Percentiles rank a stretch among this genome's conserved stretches.
Conservation (phyloP, 2,113 vertebrate genomes). For the Cepphus grylle region DNA sequence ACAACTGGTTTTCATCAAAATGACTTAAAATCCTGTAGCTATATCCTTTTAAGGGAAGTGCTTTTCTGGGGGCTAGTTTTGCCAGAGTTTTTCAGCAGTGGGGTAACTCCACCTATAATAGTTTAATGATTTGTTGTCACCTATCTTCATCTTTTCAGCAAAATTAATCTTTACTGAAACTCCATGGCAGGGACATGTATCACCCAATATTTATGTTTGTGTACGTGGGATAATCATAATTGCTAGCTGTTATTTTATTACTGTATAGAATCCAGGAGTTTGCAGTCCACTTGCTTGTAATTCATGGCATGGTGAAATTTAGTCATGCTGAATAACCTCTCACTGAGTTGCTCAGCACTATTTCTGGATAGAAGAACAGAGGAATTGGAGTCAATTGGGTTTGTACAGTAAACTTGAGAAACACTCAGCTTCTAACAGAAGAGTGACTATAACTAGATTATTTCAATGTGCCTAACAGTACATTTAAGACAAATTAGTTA, state of each 20-base stretch:
- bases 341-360: neutral
- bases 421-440: neutral
- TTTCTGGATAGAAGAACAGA: neutral
- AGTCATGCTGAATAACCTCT: neutral
- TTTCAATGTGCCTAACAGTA: neutral
- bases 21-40: neutral
- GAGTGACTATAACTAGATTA: neutral
- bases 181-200: neutral
- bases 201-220: neutral
- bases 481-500: constrained; percentile 10
- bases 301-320: neutral
- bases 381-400: neutral
- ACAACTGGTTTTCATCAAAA: constrained; percentile 8
- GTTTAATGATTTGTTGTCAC: neutral
- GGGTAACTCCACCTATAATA: neutral
- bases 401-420: constrained; percentile 2
- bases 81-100: neutral
- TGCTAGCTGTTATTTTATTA: neutral
- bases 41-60: neutral
- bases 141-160: neutral
- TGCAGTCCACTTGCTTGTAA: neutral
- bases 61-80: neutral
- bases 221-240: neutral
- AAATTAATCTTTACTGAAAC: neutral
- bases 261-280: neutral